phyloP scores from a whole-genome alignment of 1,140 invertebrate species.

The Sycobia sp. region DNA sequence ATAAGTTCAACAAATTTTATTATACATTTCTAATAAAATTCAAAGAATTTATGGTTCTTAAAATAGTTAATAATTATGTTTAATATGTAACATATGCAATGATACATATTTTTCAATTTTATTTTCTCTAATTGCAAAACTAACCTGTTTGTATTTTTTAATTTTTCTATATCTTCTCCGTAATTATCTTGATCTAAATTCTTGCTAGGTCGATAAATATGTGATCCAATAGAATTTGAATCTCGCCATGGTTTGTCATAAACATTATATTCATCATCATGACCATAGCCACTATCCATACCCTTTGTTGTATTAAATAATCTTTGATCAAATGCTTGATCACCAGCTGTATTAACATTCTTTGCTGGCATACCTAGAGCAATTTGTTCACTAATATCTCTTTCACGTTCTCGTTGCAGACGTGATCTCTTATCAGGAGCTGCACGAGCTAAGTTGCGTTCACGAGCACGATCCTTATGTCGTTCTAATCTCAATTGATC shows the following conservation, averaged over 20 bases:
- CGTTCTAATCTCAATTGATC: conserved; percentile 88
- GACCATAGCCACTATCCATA: conserved; percentile 95
- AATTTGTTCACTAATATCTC: conserved; percentile 98
- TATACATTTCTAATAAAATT: too few relatives aligned
- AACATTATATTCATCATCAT: conserved; percentile 97
- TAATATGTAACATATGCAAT: too few relatives aligned
- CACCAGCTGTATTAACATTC: conserved; percentile 68
- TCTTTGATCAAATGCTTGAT: conserved; percentile 93
- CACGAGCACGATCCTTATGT: conserved; percentile 89
- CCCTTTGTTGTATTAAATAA: conserved; percentile 95
- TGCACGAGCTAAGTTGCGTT: conserved; percentile 89
- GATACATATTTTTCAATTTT: too few relatives aligned
- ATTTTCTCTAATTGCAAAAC: too few relatives aligned
- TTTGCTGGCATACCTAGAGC: conserved; percentile 95
- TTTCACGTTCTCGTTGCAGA: conserved; percentile 87
- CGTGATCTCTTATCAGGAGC: conserved; percentile 93
- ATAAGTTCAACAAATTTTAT: too few relatives aligned
- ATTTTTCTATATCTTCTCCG: conserved; percentile 81
- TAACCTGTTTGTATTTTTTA: conserved; percentile 86
- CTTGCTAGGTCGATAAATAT: conserved; percentile 91
- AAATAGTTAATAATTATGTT: too few relatives aligned
- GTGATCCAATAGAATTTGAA: conserved; percentile 79
- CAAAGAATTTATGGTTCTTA: too few relatives aligned
- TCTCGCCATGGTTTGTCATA: conserved; percentile 96
- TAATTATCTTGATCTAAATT: conserved; percentile 91